A percentile compares a stretch with the other conserved stretches of the same genome.
These are phyloP conservation scores for Junco hyemalis DNA, from an alignment of 2,113 vertebrate species.

Conservation along the genomic window DNA sequence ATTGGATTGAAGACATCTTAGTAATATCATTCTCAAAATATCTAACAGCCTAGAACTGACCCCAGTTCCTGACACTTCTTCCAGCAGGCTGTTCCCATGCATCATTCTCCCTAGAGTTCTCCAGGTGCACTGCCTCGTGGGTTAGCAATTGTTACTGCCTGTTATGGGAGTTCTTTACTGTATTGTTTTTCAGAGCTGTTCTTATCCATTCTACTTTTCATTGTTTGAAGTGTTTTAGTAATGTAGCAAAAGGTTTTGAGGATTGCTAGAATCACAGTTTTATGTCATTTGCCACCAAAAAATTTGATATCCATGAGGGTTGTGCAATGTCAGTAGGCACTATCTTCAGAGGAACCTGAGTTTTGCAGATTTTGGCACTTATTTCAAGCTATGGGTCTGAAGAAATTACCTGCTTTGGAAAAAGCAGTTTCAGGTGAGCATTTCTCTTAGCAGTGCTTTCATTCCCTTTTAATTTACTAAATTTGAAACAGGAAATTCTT, in stretches of 20 bases:
- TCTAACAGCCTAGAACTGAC: background rate
- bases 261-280: background rate
- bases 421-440: background rate
- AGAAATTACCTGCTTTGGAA: background rate
- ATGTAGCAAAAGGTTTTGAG: background rate
- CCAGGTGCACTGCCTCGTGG: background rate
- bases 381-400: background rate
- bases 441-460: background rate
- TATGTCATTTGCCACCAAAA: background rate
- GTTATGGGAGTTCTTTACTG: background rate
- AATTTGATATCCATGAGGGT: background rate
- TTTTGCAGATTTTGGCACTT: conserved; percentile 3
- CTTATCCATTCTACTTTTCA: background rate
- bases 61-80: background rate
- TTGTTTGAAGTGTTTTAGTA: background rate
- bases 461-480: background rate
- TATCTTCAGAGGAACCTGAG: background rate
- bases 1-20: background rate
- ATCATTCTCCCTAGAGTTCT: background rate
- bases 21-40: background rate
- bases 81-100: background rate
- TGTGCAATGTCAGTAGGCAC: background rate
- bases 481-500: background rate
- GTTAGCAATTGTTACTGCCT: background rate
- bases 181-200: background rate